A percentile compares a stretch with the other conserved stretches of the same genome.
These are phyloP conservation scores for Hydrotaea diabolus DNA, from an alignment of 2,888 invertebrate species.

Conservation along the genomic window DNA sequence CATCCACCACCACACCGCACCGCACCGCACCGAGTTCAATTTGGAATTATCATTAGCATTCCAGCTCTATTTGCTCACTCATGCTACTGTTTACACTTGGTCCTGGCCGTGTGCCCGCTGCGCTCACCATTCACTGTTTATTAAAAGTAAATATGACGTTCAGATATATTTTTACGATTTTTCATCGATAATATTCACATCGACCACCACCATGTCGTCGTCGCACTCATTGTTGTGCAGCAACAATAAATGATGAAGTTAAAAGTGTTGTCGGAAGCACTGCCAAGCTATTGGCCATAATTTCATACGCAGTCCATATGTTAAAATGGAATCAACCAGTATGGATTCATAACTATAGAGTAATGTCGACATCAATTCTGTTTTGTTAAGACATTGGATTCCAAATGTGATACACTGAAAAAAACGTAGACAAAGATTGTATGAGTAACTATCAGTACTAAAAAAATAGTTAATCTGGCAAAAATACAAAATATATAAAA, in stretches of 20 bases:
- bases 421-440: too few relatives aligned
- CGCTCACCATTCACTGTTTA: neutral
- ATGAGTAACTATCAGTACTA: too few relatives aligned
- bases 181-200: neutral
- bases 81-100: constrained; percentile 17
- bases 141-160: constrained; percentile 21
- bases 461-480: too few relatives aligned
- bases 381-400: neutral
- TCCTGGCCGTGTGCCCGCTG: neutral
- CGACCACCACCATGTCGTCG: neutral
- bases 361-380: neutral
- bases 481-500: too few relatives aligned
- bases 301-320: neutral
- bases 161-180: neutral
- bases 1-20: neutral
- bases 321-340: neutral
- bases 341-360: neutral
- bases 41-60: constrained; percentile 54
- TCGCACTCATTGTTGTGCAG: neutral
- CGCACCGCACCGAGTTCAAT: constrained; percentile 8
- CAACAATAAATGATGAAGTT: constrained; percentile 1
- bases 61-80: constrained; percentile 18
- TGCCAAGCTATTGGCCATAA: constrained; percentile 4
- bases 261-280: neutral
- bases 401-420: neutral